A percentile compares a stretch with the other conserved stretches of the same genome.
Conservation (phyloP, 2,888 invertebrate genomes). For the Pyrrhosoma nymphula region DNA sequence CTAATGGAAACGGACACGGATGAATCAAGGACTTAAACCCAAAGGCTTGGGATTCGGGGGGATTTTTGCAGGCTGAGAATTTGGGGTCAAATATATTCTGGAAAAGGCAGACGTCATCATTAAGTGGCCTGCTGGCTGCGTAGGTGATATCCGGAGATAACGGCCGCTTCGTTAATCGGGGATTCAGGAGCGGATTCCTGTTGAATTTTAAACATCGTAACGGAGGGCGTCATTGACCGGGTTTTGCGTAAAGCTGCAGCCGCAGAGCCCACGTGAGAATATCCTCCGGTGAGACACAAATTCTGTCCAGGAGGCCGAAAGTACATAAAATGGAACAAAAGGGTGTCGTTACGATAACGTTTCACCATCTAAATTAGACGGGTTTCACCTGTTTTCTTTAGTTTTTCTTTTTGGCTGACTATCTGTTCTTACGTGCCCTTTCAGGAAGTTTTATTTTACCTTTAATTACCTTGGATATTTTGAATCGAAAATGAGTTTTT, state of each 20-base stretch:
- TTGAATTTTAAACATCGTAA: slow-evolving; percentile 17
- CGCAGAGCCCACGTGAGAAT: neutral
- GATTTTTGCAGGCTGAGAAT: neutral
- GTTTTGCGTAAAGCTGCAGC: neutral
- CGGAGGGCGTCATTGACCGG: neutral
- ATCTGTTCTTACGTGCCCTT: too few species aligned
- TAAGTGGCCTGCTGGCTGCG: neutral
- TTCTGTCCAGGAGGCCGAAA: neutral
- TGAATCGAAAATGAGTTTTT: too few species aligned
- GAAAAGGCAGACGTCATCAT: neutral
- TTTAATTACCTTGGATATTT: too few species aligned
- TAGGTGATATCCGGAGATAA: neutral
- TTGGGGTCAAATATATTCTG: neutral
- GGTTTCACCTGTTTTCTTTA: neutral
- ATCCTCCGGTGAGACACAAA: neutral
- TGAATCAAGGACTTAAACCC: neutral
- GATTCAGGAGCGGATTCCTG: neutral
- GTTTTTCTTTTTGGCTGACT: neutral
- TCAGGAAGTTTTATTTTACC: too few species aligned
- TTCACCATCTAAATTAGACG: neutral
- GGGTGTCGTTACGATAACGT: neutral
- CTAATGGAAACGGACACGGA: neutral
- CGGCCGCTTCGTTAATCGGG: neutral
- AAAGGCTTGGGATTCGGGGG: neutral
- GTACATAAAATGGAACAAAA: neutral